Evolutionary conservation across 1,140 invertebrate genomes (phyloP), one percentile per base, ranked within the genome.

Genomic region (Batillaria attramentaria): DNA sequence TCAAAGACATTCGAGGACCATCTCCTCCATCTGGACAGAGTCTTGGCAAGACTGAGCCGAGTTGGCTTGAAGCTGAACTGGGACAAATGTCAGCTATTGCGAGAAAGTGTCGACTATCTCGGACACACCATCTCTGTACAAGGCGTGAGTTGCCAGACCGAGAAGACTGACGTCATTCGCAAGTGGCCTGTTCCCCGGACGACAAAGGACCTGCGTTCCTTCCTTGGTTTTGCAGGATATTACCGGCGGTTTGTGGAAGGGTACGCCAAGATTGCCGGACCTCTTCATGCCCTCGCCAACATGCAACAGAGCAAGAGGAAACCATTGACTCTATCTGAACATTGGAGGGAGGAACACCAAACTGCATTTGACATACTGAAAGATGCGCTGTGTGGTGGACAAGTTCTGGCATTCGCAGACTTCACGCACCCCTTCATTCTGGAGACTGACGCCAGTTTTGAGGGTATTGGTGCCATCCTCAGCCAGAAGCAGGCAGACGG

Each of bases 101-200:
- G 78, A 39, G 33, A 46, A 10, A 74, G 86, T 73, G 79, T 89
- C 8, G 41, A 39, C 16, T 90, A 81, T 79, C 66, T 88, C 6
- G 87, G 88, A 3, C 83, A 89, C 57, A 73, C 80, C 24, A 83
- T 90, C 16, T 82, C 66, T 13, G 43, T 37, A 16, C 43, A 89
- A 18, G 72, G 72, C 43, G 50, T 73, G 13, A 33, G 31, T 16
- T 35, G 33, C 16, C 5, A 73, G 16, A 8, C 72, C 50, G 43
- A n/a, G 24, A 73, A 73, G 43, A 41, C 35, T 18, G 72, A 73
- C n/a, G n/a, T 8, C n/a, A 41, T 73, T 24, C 10, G n/a, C 3
- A 73, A 73, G 24, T 73, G 72, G 72, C 41, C 72, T 8, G 33
- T 20, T 28, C 72, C 72, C 10, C 43, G 20, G n/a, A 73, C 42